Conservation (phyloP, 2,113 vertebrate genomes). For the Entosphenus tridentatus region DNA sequence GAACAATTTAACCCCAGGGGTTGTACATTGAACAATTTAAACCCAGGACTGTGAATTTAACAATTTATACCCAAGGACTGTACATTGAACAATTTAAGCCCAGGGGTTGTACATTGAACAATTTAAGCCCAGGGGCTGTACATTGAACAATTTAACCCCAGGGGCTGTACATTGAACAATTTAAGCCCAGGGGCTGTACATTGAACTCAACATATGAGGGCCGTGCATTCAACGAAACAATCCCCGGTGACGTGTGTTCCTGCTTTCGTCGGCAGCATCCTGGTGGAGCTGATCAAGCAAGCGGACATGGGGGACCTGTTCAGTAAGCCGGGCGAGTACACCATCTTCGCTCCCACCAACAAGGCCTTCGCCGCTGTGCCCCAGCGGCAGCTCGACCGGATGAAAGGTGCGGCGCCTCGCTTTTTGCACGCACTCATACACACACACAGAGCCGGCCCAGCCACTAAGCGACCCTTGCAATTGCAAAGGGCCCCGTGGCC, state of each 20-base stretch:
- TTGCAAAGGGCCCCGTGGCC: too few relatives aligned
- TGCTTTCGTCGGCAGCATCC: constrained; percentile 27
- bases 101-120: background rate
- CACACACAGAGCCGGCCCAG: too few relatives aligned
- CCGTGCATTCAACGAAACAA: too few relatives aligned
- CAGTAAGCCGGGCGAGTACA: constrained; percentile 44
- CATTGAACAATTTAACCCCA: background rate
- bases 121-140: background rate
- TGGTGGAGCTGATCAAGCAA: constrained; percentile 58
- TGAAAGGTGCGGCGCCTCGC: too few relatives aligned
- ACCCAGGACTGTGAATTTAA: background rate
- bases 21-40: background rate
- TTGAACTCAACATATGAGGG: background rate
- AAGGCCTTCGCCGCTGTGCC: constrained; percentile 35
- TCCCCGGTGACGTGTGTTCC: background rate
- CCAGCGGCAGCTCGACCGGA: too few relatives aligned
- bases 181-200: background rate
- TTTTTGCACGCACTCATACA: too few relatives aligned
- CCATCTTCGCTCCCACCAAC: constrained; percentile 69
- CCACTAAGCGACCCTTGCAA: too few relatives aligned
- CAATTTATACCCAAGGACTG: background rate
- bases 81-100: background rate
- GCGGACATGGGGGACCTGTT: constrained; percentile 60
- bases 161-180: background rate
- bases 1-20: background rate